phyloP scores from a whole-genome alignment of 2,797 vertebrate genomes.

The Petrocephalus sullivani region DNA sequence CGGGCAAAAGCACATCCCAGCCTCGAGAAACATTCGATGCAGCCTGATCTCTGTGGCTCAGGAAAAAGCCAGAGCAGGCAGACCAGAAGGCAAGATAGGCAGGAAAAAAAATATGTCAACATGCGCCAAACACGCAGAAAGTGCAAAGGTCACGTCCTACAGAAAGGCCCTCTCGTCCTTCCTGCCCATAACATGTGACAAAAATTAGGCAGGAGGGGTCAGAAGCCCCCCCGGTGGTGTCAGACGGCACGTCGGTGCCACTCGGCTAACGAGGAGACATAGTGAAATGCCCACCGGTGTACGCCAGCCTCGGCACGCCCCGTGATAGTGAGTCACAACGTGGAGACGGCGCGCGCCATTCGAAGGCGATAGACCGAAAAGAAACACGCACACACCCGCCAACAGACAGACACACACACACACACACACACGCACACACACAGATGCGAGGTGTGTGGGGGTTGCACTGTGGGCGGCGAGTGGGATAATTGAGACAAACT shows the following conservation, averaged over 20 bases:
- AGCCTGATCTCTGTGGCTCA: background rate
- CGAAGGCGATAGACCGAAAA: conserved; percentile 5
- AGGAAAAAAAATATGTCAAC: background rate
- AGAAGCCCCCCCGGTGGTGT: background rate
- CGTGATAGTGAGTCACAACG: background rate
- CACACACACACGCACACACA: background rate
- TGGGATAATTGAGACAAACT: conserved; percentile 15
- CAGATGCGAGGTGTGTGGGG: conserved; percentile 9
- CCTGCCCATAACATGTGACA: background rate
- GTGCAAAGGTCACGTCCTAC: background rate
- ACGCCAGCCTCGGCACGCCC: background rate
- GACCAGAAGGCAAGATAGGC: background rate
- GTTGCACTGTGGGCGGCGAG: background rate
- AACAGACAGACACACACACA: background rate
- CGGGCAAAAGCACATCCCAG: background rate
- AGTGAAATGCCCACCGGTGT: conserved; percentile 19
- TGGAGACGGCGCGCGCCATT: background rate
- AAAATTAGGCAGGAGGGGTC: background rate
- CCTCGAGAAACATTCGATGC: background rate
- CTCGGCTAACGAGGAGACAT: background rate
- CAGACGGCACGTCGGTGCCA: conserved; percentile 10
- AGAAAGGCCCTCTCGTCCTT: background rate
- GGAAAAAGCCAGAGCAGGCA: background rate
- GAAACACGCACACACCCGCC: background rate
- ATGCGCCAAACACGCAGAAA: background rate